These are phyloP conservation scores for Nephila pilipes DNA, from an alignment of 1,140 invertebrate genomes.

Conservation along the genomic window DNA sequence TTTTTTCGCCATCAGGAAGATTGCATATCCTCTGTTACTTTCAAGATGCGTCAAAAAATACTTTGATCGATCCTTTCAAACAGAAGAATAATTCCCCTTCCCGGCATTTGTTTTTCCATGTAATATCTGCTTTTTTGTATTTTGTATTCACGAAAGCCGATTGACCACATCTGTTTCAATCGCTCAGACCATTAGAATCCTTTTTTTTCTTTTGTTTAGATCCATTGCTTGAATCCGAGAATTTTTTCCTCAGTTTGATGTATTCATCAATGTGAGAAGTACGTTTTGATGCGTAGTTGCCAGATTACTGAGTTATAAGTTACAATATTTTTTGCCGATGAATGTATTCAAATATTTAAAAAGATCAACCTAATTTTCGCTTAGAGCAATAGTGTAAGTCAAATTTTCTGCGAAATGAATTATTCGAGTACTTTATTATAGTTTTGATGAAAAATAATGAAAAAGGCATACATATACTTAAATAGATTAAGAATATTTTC, in stretches of 20 bases:
- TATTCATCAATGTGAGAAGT: neutral
- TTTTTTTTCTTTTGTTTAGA: slow-evolving; percentile 7
- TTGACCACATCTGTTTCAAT: slow-evolving; percentile 73
- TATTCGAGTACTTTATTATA: too few relatives aligned
- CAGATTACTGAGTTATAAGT: too few relatives aligned
- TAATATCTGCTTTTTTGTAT: slow-evolving; percentile 51
- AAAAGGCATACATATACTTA: too few relatives aligned
- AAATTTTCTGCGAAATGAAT: too few relatives aligned
- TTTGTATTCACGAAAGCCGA: slow-evolving; percentile 65
- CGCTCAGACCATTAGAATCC: slow-evolving; percentile 64
- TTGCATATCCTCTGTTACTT: slow-evolving; percentile 50
- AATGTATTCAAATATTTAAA: too few relatives aligned
- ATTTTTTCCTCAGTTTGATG: neutral
- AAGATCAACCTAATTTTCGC: too few relatives aligned
- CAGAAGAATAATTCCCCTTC: slow-evolving; percentile 62
- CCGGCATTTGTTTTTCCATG: slow-evolving; percentile 37
- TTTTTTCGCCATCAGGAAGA: slow-evolving; percentile 62
- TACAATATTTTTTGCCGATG: too few relatives aligned
- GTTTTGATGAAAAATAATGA: too few relatives aligned
- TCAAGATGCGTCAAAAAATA: slow-evolving; percentile 68
- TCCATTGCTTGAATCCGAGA: neutral
- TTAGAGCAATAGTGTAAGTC: too few relatives aligned
- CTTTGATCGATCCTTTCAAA: slow-evolving; percentile 59
- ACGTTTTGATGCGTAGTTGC: too few relatives aligned
- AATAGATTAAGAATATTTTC: too few relatives aligned